Evolutionary conservation across 1,140 invertebrate species (phyloP), one percentile per base, ranked within the genome.

Genomic region (Bombus breviceps): DNA sequence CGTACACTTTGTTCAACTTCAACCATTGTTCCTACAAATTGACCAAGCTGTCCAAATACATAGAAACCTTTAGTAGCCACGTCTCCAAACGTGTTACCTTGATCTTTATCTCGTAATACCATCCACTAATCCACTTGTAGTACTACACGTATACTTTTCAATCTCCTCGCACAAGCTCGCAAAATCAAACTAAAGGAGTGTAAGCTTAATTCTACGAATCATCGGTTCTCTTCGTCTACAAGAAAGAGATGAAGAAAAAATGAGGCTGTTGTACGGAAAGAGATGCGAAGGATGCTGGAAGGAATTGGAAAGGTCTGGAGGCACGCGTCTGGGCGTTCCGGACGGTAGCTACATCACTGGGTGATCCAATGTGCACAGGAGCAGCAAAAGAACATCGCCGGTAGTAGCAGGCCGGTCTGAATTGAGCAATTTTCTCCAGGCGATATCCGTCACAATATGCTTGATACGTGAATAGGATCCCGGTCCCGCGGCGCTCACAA

Each of bases 381-480:
- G 71, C 69, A 32, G 47, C 47, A 22, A 72, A 59, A 77, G 83
- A 85, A 68, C 78, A 85, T 85, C 84, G 83, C 59, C 39, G 71
- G 77, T 62, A 39, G 77, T 73, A 81, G 78, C 83, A 47, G 41
- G 57, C 39, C 53, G 79, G 39, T 82, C 85, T 90, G 85, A 89
- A 89, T 89, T 89, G 88, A 90, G 88, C 86, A 90, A 90, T 90
- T 90, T 89, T 89, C 86, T 89, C 73, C 85, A 80, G 75, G 72
- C 76, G 81, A 71, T 83, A 89, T 69, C 73, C 75, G 83, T 79
- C 85, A 72, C 85, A 83, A 83, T 81, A 84, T 79, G 75, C 83
- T 89, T 89, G 84, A 89, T 84, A 81, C 66, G 32, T 89, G 88
- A 89, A 89, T 86, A 87, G 85, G 78, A 87, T 84, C 72, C 89